Percentiles rank a stretch among this genome's conserved stretches.
Evolutionary conservation across 2,113 vertebrate genomes (phyloP).

Genomic region (Atractosteus spatula): DNA sequence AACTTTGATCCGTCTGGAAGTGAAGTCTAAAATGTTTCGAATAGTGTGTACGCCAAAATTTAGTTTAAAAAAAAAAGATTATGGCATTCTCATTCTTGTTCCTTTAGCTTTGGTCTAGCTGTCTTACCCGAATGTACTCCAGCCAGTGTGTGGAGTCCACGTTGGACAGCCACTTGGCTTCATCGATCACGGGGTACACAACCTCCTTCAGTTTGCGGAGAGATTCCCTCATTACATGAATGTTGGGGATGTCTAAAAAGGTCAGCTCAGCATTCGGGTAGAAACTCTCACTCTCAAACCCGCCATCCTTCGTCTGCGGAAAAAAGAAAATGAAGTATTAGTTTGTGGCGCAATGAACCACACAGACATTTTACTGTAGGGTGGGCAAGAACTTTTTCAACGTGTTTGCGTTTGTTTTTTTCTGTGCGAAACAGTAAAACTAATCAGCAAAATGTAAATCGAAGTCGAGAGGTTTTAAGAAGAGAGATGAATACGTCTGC

Average conservation of each 20-base stretch:
- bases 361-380: too few species aligned
- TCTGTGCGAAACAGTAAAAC: too few species aligned
- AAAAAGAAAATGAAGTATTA: neutral
- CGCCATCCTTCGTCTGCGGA: constrained; percentile 87
- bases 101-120: neutral
- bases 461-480: too few species aligned
- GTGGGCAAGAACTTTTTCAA: too few species aligned
- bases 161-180: constrained; percentile 82
- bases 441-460: too few species aligned
- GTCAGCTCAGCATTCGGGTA: constrained; percentile 86
- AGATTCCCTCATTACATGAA: constrained; percentile 96
- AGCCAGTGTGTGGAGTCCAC: constrained; percentile 93
- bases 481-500: constrained; percentile 9
- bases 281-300: constrained; percentile 86
- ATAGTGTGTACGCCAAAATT: too few species aligned
- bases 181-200: constrained; percentile 86
- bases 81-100: too few species aligned
- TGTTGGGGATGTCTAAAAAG: constrained; percentile 94
- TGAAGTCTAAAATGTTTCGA: too few species aligned
- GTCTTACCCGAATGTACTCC: constrained; percentile 86
- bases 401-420: too few species aligned
- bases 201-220: constrained; percentile 91
- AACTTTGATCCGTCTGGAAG: too few species aligned
- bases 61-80: too few species aligned
- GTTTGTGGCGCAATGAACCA: too few species aligned